Conservation (phyloP, 2,113 vertebrate species). For the Aplodontia rufa region DNA sequence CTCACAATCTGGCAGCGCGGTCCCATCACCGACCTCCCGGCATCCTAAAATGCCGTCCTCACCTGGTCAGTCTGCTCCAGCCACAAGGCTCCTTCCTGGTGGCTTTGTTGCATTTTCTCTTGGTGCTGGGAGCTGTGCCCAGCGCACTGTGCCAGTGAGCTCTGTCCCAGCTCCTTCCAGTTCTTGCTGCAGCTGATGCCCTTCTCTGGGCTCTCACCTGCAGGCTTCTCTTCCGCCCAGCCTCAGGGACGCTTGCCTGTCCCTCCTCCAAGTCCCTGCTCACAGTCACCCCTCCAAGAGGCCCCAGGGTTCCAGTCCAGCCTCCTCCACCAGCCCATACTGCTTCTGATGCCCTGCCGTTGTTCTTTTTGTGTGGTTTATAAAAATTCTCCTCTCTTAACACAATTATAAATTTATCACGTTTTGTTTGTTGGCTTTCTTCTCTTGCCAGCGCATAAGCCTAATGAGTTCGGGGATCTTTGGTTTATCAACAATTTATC, state of each 20-base stretch:
- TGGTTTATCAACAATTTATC: background rate
- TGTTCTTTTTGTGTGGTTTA: background rate
- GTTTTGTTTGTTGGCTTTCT: background rate
- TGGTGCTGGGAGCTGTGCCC: background rate
- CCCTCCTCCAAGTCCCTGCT: background rate
- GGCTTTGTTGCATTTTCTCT: background rate
- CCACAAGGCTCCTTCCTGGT: background rate
- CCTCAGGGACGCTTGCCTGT: accelerated
- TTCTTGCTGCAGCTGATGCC: background rate
- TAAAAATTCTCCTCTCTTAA: background rate
- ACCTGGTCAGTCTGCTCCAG: background rate
- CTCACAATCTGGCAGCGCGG: too few relatives aligned
- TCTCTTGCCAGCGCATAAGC: background rate
- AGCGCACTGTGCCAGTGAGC: background rate
- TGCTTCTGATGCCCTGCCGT: background rate
- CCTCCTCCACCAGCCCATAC: background rate
- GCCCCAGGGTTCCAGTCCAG: background rate
- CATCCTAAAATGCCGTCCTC: too few relatives aligned
- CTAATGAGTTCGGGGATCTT: constrained; percentile 1
- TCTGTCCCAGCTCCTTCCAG: background rate
- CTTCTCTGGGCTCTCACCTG: too few relatives aligned
- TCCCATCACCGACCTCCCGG: background rate
- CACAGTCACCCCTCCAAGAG: background rate
- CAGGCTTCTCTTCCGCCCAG: accelerated
- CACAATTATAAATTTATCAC: background rate